Conservation (phyloP, 2,888 invertebrate species). For the Drosophila merina region DNA sequence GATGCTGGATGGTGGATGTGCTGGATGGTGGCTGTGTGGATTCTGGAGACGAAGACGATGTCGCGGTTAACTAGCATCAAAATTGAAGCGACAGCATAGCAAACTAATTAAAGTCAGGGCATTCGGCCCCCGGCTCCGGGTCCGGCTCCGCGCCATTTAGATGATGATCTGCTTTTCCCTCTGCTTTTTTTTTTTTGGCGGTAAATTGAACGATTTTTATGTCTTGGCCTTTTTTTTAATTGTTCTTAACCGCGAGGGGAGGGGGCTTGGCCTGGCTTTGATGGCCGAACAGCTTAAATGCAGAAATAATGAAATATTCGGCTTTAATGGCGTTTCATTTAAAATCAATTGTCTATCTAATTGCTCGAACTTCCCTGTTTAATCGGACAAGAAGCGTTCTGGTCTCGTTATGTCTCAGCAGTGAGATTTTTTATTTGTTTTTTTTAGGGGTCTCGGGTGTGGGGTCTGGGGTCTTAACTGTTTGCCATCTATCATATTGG, state of each 20-base stretch:
- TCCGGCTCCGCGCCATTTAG: too few relatives aligned
- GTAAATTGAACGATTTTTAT: conserved; percentile 75
- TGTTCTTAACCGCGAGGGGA: conserved; percentile 44
- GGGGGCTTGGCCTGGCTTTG: conserved; percentile 36
- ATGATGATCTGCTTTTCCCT: too few relatives aligned
- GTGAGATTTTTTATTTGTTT: too few relatives aligned
- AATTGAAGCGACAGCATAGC: conserved; percentile 72
- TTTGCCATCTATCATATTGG: conserved; percentile 27
- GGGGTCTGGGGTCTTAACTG: conserved; percentile 7
- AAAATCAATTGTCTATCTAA: conserved; percentile 73
- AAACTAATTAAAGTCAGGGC: conserved; percentile 73
- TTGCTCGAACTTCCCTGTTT: conserved; percentile 29
- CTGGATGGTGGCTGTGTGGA: conserved; percentile 52
- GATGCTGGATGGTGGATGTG: conserved; percentile 36
- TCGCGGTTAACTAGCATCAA: conserved; percentile 62
- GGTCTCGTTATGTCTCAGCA: too few relatives aligned
- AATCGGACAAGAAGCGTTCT: too few relatives aligned
- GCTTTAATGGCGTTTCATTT: conserved; percentile 47
- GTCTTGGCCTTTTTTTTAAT: conserved; percentile 78
- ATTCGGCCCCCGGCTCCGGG: not conserved
- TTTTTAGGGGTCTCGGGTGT: too few relatives aligned
- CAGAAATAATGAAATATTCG: conserved; percentile 33
- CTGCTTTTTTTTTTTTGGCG: not conserved
- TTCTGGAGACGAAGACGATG: conserved; percentile 15
- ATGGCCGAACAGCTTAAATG: conserved; percentile 51